A percentile compares a stretch with the other conserved stretches of the same genome.
Conservation (phyloP, 2,888 invertebrate species). For the Eupeodes luniger region DNA sequence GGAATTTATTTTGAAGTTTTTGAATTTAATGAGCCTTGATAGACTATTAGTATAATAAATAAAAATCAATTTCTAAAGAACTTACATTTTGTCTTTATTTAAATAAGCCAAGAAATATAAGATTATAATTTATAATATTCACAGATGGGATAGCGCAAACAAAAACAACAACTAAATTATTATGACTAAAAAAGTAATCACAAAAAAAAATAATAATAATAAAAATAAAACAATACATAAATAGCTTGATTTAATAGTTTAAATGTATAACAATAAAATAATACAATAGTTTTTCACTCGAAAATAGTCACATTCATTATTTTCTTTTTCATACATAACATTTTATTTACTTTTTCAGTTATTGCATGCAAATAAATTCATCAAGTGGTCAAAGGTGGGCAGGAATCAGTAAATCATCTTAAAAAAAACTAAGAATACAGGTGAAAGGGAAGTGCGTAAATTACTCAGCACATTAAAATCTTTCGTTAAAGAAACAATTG, state of each 20-base stretch:
- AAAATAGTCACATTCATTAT: slow-evolving; percentile 7
- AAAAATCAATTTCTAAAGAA: background rate
- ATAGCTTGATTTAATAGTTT: slow-evolving; percentile 42
- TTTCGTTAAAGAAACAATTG: slow-evolving; percentile 23
- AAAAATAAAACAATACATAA: slow-evolving; percentile 3
- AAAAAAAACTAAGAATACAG: background rate
- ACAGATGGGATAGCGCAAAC: slow-evolving; percentile 12
- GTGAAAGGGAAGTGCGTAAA: slow-evolving; percentile 15
- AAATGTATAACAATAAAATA: slow-evolving; percentile 43
- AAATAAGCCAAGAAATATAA: slow-evolving; percentile 13
- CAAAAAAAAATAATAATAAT: slow-evolving; percentile 18
- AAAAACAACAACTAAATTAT: background rate
- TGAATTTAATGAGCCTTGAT: too few species aligned
- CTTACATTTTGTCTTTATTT: slow-evolving; percentile 3
- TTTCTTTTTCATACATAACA: background rate
- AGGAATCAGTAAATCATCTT: background rate
- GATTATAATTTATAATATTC: slow-evolving; percentile 26
- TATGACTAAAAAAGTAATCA: slow-evolving; percentile 30
- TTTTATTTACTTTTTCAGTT: background rate
- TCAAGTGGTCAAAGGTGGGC: slow-evolving; percentile 11
- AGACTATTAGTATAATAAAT: too few species aligned
- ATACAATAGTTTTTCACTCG: slow-evolving; percentile 25
- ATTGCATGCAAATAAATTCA: background rate
- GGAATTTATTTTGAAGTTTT: too few species aligned
- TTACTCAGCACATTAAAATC: background rate